These are phyloP conservation scores for Drosophila burlai DNA, from an alignment of 1,140 invertebrate genomes.

Conservation along the genomic window DNA sequence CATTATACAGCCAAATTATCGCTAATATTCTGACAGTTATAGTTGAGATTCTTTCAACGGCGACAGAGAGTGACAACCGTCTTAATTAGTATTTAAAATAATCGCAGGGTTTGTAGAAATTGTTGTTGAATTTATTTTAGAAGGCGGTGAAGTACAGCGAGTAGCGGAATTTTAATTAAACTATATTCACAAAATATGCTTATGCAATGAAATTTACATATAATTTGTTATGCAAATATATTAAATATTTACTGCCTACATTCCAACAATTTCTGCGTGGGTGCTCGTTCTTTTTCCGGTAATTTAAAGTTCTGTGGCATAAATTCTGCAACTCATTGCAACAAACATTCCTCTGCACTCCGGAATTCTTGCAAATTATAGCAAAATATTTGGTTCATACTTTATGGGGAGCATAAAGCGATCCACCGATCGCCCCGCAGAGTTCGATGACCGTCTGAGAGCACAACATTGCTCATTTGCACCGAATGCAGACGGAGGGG, in stretches of 20 bases:
- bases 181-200: neutral
- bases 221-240: neutral
- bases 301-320: neutral
- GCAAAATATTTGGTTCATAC: slow-evolving; percentile 26
- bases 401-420: slow-evolving; percentile 9
- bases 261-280: neutral
- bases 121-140: neutral
- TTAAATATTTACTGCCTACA: neutral
- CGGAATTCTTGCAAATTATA: slow-evolving; percentile 23
- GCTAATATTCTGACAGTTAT: slow-evolving; percentile 38
- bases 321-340: slow-evolving; percentile 22
- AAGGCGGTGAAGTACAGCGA: neutral
- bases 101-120: neutral
- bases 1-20: slow-evolving; percentile 11
- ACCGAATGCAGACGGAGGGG: slow-evolving; percentile 16
- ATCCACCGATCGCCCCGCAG: neutral
- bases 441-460: slow-evolving; percentile 63
- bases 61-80: neutral
- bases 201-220: neutral
- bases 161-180: neutral
- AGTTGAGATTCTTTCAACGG: slow-evolving; percentile 20
- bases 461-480: slow-evolving; percentile 37
- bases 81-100: slow-evolving; percentile 7
- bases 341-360: neutral
- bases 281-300: slow-evolving; percentile 5